Base-by-base conservation (phyloP, 2,113 vertebrate genomes). In the Rhynchomys soricoides region DNA sequence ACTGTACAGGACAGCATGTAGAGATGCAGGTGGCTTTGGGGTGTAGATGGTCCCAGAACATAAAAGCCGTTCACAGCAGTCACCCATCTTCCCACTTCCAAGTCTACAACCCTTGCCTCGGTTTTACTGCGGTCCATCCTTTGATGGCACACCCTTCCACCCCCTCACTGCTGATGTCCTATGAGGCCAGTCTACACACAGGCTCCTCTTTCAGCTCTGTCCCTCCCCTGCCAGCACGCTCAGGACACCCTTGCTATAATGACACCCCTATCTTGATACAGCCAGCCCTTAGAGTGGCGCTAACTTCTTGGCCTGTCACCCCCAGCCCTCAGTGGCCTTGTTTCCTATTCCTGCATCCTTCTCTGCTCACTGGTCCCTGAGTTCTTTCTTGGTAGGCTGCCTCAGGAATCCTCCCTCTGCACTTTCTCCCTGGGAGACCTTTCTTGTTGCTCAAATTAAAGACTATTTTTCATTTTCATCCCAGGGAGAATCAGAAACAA, bases 361-460 rank as follows among this genome's bases (percentile, higher is more conserved):
- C 22, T 15, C 50, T 21, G 0, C 45, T 70, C 3, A 22, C 34
- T 1, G 0, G 19, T 59, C 52, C 26, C 57, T 7, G 26, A 7
- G 48, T 70, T 21, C 73, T 45, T 71, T 50, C 31, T 12, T 21
- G 52, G 7, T 5, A 3, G 48, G 26, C 17, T 66, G 45, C 13
- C n/a, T 26, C 1, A 6, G 62, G 55, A 9, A 11, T 50, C 16
- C 77, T 68, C 64, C 21, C 34, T 37, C 52, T 50, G 64, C 0
- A 19, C 12, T 2, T 22, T 86, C 22, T 85, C 57, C 57, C 34
- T 15, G 4, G 24, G 21, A 0, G 29, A 45, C 1, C 55, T 57
- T 48, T 13, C 26, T 73, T 73, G 59, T 13, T 4, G 0, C 0
- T 16, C 10, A 1, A 9, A 1, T n/a, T 82, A 34, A 21, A 34